Conservation (phyloP, 2,888 invertebrate species). For the Odontocerum albicorne region DNA sequence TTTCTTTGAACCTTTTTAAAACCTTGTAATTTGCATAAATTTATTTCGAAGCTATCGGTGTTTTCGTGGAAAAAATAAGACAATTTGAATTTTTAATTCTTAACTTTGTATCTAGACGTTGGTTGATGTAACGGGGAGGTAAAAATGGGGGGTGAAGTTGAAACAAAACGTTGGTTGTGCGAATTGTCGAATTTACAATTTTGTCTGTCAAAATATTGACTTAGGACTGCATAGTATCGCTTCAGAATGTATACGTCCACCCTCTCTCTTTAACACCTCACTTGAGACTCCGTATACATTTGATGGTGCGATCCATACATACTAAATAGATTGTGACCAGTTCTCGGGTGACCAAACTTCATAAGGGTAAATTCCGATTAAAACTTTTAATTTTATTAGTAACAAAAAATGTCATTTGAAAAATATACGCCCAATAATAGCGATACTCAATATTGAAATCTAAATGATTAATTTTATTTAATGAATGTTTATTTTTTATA, state of each 20-base stretch:
- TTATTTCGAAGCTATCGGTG: constrained; percentile 22
- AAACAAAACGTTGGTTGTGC: constrained; percentile 22
- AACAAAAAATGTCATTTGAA: no score
- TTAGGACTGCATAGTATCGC: constrained; percentile 28
- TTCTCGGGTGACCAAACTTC: constrained; percentile 4
- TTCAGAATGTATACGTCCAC: constrained; percentile 6
- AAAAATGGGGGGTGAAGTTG: constrained; percentile 11
- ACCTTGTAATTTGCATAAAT: constrained; percentile 35
- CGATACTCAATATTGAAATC: no score
- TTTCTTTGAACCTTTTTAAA: constrained; percentile 28
- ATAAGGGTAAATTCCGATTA: no score
- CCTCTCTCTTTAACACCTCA: constrained; percentile 35
- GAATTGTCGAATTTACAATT: constrained; percentile 29
- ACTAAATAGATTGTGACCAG: constrained; percentile 32
- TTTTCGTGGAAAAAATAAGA: constrained; percentile 4
- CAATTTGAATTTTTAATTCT: constrained; percentile 28
- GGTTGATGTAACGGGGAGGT: constrained; percentile 6
- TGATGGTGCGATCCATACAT: constrained; percentile 26
- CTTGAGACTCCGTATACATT: constrained; percentile 29
- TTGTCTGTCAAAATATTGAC: constrained; percentile 28
- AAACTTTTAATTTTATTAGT: no score
- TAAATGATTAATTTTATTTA: no score
- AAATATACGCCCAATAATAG: no score
- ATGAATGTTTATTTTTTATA: no score
- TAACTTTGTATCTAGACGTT: constrained; percentile 19